Conservation (phyloP, 2,113 vertebrate genomes). For the Gopherus flavomarginatus region DNA sequence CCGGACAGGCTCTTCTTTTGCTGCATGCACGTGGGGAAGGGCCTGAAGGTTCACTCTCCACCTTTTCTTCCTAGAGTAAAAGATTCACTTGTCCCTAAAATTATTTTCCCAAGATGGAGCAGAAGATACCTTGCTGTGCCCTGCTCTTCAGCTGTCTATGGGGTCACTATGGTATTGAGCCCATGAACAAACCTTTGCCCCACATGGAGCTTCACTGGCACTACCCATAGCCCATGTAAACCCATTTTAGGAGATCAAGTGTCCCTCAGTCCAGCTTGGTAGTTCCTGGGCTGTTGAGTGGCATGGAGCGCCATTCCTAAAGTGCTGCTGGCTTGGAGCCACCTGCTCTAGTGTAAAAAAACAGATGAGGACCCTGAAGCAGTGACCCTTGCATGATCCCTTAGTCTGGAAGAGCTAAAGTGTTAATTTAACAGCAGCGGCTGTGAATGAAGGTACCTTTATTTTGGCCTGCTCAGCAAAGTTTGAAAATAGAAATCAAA, state of each 20-base stretch:
- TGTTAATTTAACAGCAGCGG: background rate
- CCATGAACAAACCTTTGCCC: background rate
- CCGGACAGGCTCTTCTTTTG: background rate
- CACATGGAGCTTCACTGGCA: background rate
- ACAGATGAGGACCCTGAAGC: fast-evolving
- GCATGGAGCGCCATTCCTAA: background rate
- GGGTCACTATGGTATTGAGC: background rate
- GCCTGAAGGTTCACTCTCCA: background rate
- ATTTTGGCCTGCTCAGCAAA: background rate
- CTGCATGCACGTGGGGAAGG: fast-evolving
- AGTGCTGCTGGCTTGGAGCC: background rate
- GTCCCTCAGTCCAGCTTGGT: background rate
- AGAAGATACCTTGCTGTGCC: background rate
- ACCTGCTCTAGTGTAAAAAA: background rate
- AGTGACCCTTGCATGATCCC: background rate
- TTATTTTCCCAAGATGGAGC: background rate
- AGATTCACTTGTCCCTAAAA: background rate
- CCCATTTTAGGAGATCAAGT: background rate
- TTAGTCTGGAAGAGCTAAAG: background rate
- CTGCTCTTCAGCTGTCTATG: fast-evolving
- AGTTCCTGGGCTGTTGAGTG: background rate
- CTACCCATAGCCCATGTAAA: background rate
- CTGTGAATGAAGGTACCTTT: background rate
- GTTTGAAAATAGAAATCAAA: background rate
- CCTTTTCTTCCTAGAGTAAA: background rate